Evolutionary conservation across 2,888 invertebrate genomes (phyloP).

Genomic region (Phaedon cochleariae): DNA sequence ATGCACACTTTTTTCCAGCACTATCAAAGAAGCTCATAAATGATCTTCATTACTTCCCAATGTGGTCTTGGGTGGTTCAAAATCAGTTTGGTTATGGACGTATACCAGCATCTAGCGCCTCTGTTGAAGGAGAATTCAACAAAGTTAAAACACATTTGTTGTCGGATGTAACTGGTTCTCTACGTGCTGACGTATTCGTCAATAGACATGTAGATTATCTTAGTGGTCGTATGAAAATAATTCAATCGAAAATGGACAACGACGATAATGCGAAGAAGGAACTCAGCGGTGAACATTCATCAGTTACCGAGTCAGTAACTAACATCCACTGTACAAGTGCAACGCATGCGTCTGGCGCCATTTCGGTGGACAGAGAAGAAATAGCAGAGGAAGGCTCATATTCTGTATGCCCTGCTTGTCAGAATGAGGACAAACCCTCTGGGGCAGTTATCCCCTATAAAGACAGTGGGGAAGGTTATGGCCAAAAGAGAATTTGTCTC

Average conservation of each 20-base stretch:
- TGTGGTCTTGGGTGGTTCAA: slow-evolving; percentile 19
- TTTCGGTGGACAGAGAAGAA: neutral
- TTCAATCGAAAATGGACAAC: neutral
- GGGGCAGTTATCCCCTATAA: neutral
- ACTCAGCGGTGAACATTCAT: neutral
- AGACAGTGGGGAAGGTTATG: slow-evolving; percentile 9
- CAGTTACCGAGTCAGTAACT: neutral
- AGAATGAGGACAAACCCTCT: neutral
- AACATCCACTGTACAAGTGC: neutral
- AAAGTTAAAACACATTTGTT: slow-evolving; percentile 1
- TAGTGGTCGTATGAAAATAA: neutral
- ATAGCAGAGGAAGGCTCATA: neutral
- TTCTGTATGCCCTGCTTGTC: slow-evolving; percentile 4
- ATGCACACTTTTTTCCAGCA: neutral
- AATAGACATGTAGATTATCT: slow-evolving; percentile 1
- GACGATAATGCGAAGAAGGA: neutral
- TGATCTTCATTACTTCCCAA: slow-evolving; percentile 3
- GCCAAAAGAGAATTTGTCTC: neutral
- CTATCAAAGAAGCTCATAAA: neutral
- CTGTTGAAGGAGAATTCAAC: slow-evolving; percentile 21
- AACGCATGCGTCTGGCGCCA: neutral
- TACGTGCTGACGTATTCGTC: slow-evolving; percentile 1
- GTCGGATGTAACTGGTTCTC: neutral
- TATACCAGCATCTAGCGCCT: slow-evolving; percentile 13
- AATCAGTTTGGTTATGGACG: slow-evolving; percentile 14